phyloP scores from a whole-genome alignment of 1,140 invertebrate genomes.

The Drosophila micromelanica region DNA sequence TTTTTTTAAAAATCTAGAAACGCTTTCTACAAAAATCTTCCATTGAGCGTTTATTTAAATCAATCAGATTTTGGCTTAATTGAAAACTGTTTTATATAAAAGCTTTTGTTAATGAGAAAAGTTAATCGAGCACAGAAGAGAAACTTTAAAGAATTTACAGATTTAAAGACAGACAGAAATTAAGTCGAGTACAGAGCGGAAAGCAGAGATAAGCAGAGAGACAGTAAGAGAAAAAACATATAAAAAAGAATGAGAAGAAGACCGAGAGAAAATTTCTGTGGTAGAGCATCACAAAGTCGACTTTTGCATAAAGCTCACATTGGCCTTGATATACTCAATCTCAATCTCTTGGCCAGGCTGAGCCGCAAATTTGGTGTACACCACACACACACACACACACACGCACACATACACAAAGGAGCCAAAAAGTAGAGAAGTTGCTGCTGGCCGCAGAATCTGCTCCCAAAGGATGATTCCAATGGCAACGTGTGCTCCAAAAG shows the following conservation, averaged over 20 bases:
- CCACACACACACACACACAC: slow-evolving; percentile 14
- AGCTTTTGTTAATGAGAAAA: not conserved
- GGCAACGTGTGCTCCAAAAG: slow-evolving; percentile 19
- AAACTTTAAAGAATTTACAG: too few species aligned
- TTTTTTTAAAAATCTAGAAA: too few species aligned
- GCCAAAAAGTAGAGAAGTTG: slow-evolving; percentile 18
- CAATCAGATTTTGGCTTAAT: not conserved
- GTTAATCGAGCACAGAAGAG: not conserved
- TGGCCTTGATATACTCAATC: slow-evolving; percentile 42
- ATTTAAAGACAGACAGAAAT: not conserved
- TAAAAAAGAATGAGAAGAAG: not conserved
- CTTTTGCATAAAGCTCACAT: not conserved
- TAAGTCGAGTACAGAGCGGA: not conserved
- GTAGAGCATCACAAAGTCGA: slow-evolving; percentile 1
- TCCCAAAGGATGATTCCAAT: slow-evolving; percentile 22
- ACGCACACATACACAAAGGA: not conserved
- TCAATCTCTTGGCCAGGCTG: slow-evolving; percentile 9
- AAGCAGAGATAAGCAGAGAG: not conserved
- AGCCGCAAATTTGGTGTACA: not conserved
- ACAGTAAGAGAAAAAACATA: not conserved
- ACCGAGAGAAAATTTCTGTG: not conserved
- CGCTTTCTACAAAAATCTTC: too few species aligned
- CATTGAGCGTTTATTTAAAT: too few species aligned
- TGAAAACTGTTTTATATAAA: too few species aligned
- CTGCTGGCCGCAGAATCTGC: slow-evolving; percentile 27